Evolutionary conservation across 2,113 vertebrate species (phyloP), one percentile per base, ranked within the genome.

Genomic region (Hiodon tergisus): DNA sequence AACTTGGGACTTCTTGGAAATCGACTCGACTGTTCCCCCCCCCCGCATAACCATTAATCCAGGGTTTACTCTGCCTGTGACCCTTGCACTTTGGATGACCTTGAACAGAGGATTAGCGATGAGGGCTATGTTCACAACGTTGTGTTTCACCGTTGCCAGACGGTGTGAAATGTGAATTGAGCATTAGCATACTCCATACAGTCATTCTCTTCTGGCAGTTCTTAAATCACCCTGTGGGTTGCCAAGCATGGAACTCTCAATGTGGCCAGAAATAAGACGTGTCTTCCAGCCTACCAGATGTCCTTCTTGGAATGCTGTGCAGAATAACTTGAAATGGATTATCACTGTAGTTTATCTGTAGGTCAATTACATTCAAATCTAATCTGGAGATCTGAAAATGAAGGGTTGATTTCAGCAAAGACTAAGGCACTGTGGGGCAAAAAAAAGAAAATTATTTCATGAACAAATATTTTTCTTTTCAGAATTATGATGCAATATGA

Each of bases 211-310:
- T 84, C 78, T 79, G 80, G 73, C 75, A 80, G 78, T 73, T 74
- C 79, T 69, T 67, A 55, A 66, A 52, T 71, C 52, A 72, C 78
- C 86, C 67, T 47, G 11, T 69, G 80, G 31, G 31, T 31, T 31
- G 31, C 81, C 84, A 83, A 87, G 80, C 74, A 82, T 81, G 31
- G 78, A 81, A 82, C 86, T 84, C 85, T 86, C 31, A 31, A 31
- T 31, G 31, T 31, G 31, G 31, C 31, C 31, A 31, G 31, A 31
- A 31, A 31, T 31, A 0, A 31, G 31, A 31, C 1, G 31, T 31
- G 31, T 31, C 31, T 31, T 31, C 31, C 31, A 31, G 31, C 0
- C 31, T 31, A 78, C 82, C 87, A 91, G 86, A 88, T 86, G 87
- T 1, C 60, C 61, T 72, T 60, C 80, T 75, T 71, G 83, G 78